A percentile compares a stretch with the other conserved stretches of the same genome.
phyloP scores from a whole-genome alignment of 1,140 invertebrate species.

The Saccostrea echinata region DNA sequence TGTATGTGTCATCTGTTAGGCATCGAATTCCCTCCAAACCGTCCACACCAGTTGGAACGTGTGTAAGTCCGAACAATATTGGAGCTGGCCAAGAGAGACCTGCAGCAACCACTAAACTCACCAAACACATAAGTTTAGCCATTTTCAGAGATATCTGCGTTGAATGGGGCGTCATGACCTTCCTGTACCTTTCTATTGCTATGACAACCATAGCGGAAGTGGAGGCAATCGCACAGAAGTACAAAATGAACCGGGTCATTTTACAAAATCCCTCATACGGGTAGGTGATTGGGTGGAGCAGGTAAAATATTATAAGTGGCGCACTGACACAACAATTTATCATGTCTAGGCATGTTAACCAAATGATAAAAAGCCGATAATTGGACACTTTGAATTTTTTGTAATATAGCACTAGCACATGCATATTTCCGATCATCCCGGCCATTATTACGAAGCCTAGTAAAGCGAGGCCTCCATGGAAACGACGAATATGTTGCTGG shows the following conservation, averaged over 20 bases:
- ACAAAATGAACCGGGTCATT: slow-evolving; percentile 63
- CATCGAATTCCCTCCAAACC: slow-evolving; percentile 23
- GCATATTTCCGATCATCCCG: slow-evolving; percentile 66
- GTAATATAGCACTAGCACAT: slow-evolving; percentile 68
- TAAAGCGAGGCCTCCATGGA: slow-evolving; percentile 59
- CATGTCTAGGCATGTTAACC: slow-evolving; percentile 63
- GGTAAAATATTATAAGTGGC: slow-evolving; percentile 65
- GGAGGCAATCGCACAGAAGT: slow-evolving; percentile 63
- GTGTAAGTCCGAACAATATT: slow-evolving; percentile 59
- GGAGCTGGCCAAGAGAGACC: slow-evolving; percentile 64
- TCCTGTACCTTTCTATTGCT: slow-evolving; percentile 66
- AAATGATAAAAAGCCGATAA: slow-evolving; percentile 63
- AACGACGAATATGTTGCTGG: slow-evolving; percentile 81
- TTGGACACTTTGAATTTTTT: slow-evolving; percentile 62
- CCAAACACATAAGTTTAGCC: slow-evolving; percentile 57
- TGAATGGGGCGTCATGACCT: slow-evolving; percentile 62
- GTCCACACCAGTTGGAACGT: slow-evolving; percentile 33
- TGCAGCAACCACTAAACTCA: slow-evolving; percentile 53
- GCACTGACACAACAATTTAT: slow-evolving; percentile 68
- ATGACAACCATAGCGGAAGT: slow-evolving; percentile 62
- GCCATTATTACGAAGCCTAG: slow-evolving; percentile 58
- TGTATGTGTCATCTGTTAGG: slow-evolving; percentile 42
- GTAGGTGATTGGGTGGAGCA: slow-evolving; percentile 63
- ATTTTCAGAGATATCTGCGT: slow-evolving; percentile 44
- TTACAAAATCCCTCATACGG: slow-evolving; percentile 60